Evolutionary conservation across 2,888 invertebrate genomes (phyloP).

Genomic region (Cinara cedri): DNA sequence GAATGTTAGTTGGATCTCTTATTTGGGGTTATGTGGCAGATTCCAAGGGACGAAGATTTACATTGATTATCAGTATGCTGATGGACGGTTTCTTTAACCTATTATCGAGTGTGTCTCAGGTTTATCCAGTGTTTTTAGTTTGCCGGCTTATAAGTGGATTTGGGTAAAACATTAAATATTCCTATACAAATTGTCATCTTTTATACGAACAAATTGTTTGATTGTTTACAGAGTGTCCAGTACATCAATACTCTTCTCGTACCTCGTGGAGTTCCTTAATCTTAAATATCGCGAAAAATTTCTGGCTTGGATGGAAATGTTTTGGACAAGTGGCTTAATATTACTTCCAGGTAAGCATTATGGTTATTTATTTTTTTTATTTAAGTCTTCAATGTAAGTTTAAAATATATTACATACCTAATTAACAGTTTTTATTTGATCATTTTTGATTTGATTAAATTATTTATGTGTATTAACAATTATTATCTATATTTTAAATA

Average conservation of each 20-base stretch:
- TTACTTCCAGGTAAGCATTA: conserved; percentile 71
- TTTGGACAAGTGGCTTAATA: conserved; percentile 82
- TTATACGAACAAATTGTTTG: not conserved
- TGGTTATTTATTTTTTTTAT: not conserved
- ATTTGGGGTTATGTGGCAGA: conserved; percentile 86
- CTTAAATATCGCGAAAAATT: conserved; percentile 80
- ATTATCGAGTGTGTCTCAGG: conserved; percentile 77
- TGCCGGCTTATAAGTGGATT: conserved; percentile 80
- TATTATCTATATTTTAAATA: not conserved
- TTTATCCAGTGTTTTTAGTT: conserved; percentile 74
- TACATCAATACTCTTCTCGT: conserved; percentile 76
- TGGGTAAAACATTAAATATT: conserved; percentile 68
- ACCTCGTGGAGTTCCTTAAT: conserved; percentile 81
- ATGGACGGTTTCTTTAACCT: conserved; percentile 77
- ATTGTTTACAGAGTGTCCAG: conserved; percentile 49
- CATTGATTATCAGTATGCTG: conserved; percentile 74
- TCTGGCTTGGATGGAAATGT: conserved; percentile 84
- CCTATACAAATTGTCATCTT: not conserved
- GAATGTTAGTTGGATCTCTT: conserved; percentile 83
- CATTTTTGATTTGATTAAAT: too few species aligned
- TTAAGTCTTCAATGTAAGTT: not conserved
- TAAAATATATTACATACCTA: not conserved
- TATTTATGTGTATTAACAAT: too few species aligned
- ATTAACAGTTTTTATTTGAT: too few species aligned
- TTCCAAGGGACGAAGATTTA: conserved; percentile 78